These are phyloP conservation scores for Alviniconcha marisindica DNA, from an alignment of 1,140 invertebrate genomes.

Conservation along the genomic window DNA sequence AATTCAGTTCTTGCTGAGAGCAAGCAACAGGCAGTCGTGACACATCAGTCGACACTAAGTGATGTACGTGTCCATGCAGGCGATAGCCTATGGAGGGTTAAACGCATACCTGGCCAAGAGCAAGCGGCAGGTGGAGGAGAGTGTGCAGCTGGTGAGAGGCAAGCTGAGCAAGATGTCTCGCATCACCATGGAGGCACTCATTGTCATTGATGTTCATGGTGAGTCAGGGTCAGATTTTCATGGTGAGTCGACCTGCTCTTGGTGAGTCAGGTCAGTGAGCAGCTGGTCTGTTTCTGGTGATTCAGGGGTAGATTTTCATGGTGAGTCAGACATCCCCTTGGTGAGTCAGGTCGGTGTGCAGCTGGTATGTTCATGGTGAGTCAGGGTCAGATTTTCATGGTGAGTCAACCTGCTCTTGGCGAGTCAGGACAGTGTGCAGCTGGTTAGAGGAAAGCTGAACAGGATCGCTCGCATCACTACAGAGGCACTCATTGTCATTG, in stretches of 20 bases:
- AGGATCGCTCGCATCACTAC: too few species aligned
- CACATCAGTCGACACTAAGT: too few species aligned
- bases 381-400: background rate
- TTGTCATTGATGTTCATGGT: slow-evolving; percentile 78
- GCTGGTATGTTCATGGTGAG: slow-evolving; percentile 77
- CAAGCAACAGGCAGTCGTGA: too few species aligned
- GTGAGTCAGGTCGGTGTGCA: too few species aligned
- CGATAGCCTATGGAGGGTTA: slow-evolving; percentile 65
- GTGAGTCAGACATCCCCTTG: too few species aligned
- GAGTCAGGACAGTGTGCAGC: background rate
- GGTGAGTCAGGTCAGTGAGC: background rate
- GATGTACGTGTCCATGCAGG: slow-evolving; percentile 57
- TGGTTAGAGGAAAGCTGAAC: slow-evolving; percentile 66
- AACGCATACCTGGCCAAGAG: slow-evolving; percentile 71
- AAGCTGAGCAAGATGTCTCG: slow-evolving; percentile 74
- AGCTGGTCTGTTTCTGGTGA: background rate
- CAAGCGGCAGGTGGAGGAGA: slow-evolving; percentile 75
- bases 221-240: slow-evolving; percentile 34
- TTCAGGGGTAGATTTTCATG: background rate
- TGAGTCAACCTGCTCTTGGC: too few species aligned
- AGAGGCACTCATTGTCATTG: slow-evolving; percentile 62
- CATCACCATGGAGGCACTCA: slow-evolving; percentile 75
- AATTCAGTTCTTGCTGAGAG: too few species aligned
- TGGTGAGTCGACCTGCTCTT: too few species aligned
- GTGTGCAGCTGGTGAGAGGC: slow-evolving; percentile 73